Evolutionary conservation across 2,888 invertebrate genomes (phyloP).

Genomic region (Perizoma flavofasciatum): DNA sequence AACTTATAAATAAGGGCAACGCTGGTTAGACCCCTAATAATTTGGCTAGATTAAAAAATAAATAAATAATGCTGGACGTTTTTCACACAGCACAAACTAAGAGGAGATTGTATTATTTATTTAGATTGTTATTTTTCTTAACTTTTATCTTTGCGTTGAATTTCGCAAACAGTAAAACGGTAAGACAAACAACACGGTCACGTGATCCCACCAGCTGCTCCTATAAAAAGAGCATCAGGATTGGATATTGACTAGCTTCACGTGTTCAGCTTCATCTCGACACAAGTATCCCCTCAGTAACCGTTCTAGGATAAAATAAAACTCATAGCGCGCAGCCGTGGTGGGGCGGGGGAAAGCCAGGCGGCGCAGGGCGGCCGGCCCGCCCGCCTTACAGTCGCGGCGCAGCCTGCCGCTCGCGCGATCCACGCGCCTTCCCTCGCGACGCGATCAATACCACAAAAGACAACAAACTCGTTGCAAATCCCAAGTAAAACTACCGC

Average conservation of each 20-base stretch:
- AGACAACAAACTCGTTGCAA: conserved; percentile 48
- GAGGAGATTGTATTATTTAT: too few relatives aligned
- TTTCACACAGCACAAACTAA: too few relatives aligned
- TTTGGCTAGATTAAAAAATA: too few relatives aligned
- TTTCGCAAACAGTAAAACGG: too few relatives aligned
- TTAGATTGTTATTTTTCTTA: too few relatives aligned
- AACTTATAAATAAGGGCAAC: too few relatives aligned
- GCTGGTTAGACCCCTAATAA: too few relatives aligned
- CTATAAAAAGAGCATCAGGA: conserved; percentile 7
- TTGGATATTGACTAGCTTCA: conserved; percentile 52
- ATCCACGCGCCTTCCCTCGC: conserved; percentile 55
- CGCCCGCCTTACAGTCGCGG: conserved; percentile 73
- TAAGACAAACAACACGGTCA: background rate
- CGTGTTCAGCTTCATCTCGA: conserved; percentile 53
- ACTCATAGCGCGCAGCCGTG: conserved; percentile 65
- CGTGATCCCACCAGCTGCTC: conserved; percentile 11
- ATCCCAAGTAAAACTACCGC: conserved; percentile 38
- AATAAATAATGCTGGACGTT: too few relatives aligned
- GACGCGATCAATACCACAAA: conserved; percentile 66
- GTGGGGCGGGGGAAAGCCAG: conserved; percentile 38
- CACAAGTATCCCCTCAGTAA: conserved; percentile 53
- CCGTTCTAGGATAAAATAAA: conserved; percentile 64
- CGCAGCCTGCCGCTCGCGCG: conserved; percentile 77
- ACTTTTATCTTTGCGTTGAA: too few relatives aligned
- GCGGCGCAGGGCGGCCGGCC: conserved; percentile 43